phyloP scores from a whole-genome alignment of 92 coral and sea anemone species.

The Meandrina meandrites region DNA sequence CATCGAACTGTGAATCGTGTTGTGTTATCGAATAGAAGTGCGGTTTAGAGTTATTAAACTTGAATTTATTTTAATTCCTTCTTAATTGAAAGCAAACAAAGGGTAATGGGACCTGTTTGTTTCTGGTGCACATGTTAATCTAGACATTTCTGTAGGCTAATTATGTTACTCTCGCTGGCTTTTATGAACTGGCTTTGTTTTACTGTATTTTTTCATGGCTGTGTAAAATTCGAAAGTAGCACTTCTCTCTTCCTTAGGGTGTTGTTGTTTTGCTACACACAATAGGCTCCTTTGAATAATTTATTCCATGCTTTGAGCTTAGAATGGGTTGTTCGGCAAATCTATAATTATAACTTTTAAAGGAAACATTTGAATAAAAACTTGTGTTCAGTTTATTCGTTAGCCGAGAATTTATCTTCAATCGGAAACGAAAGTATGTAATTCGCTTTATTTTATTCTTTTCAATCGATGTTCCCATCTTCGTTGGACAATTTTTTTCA shows the following conservation, averaged over 20 bases:
- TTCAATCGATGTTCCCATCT: not conserved
- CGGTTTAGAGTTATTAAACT: constrained; percentile 32
- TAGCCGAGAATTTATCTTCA: not conserved
- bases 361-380: not conserved
- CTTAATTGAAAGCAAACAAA: constrained; percentile 38
- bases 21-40: constrained; percentile 19
- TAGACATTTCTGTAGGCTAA: constrained; percentile 10
- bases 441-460: not conserved
- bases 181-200: constrained; percentile 40
- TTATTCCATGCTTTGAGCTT: constrained; percentile 26
- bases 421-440: not conserved
- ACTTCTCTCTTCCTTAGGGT: not conserved
- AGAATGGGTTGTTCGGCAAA: not conserved
- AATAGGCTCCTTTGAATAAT: constrained; percentile 7
- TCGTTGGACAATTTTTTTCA: not conserved
- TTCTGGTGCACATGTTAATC: constrained; percentile 39
- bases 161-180: constrained; percentile 40
- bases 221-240: constrained; percentile 27
- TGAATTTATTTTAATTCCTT: constrained; percentile 27
- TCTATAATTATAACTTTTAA: not conserved
- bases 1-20: constrained; percentile 11
- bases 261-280: not conserved
- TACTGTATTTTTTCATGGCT: constrained; percentile 18
- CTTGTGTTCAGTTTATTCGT: not conserved
- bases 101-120: constrained; percentile 23